A percentile compares a stretch with the other conserved stretches of the same genome.
phyloP scores from a whole-genome alignment of 2,797 vertebrate species.

The Halcyon leucocephala region DNA sequence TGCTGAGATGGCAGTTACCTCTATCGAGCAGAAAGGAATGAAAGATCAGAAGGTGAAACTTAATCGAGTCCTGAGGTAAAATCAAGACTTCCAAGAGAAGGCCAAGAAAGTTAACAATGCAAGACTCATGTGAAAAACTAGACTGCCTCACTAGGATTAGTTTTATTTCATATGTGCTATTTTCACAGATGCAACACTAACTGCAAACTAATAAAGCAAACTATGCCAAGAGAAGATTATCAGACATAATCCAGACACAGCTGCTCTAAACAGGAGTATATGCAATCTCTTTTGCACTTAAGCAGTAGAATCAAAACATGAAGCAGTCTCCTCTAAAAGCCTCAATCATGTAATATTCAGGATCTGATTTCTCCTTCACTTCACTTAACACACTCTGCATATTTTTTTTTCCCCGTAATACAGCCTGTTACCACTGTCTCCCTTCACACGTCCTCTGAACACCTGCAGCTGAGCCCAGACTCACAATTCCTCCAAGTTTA shows the following conservation, averaged over 20 bases:
- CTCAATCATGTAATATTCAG: slow-evolving; percentile 16
- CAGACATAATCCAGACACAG: slow-evolving; percentile 57
- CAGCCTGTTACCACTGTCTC: not conserved
- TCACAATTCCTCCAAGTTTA: not conserved
- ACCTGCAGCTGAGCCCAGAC: not conserved
- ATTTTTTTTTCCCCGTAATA: not conserved
- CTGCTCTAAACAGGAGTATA: slow-evolving; percentile 34
- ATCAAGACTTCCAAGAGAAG: not conserved
- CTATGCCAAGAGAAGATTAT: slow-evolving; percentile 71
- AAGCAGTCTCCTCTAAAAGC: slow-evolving; percentile 6
- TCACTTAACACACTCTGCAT: not conserved
- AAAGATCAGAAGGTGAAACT: not conserved
- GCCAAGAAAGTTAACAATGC: not conserved
- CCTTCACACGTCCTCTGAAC: not conserved
- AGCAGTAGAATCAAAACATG: not conserved
- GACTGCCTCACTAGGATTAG: not conserved
- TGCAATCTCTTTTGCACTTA: slow-evolving; percentile 36
- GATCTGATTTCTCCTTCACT: slow-evolving; percentile 5
- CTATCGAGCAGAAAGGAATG: not conserved
- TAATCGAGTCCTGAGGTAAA: not conserved
- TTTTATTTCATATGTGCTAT: slow-evolving; percentile 48
- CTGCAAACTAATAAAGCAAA: slow-evolving; percentile 69
- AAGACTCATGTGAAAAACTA: not conserved
- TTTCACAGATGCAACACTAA: slow-evolving; percentile 51
- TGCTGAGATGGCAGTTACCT: not conserved